Conservation (phyloP, 2,113 vertebrate genomes). For the Xenopus tropicalis region DNA sequence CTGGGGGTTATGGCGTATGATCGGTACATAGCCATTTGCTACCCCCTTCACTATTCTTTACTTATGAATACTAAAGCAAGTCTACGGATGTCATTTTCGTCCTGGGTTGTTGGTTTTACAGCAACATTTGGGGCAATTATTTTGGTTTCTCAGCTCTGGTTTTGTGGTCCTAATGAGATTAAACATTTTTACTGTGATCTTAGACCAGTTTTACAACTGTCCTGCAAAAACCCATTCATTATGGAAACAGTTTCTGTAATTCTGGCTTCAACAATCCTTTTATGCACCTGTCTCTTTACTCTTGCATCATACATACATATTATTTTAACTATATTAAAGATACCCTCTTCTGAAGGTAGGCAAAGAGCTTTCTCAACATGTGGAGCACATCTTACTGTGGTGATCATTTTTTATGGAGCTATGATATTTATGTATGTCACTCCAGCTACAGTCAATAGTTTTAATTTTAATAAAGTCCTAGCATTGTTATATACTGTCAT, state of each 20-base stretch:
- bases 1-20: conserved; percentile 47
- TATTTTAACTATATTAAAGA: conserved; percentile 12
- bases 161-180: conserved; percentile 37
- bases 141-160: conserved; percentile 29
- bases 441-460: neutral
- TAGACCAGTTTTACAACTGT: conserved; percentile 48
- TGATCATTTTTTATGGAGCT: conserved; percentile 33
- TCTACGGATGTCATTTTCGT: conserved; percentile 24
- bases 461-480: conserved; percentile 12
- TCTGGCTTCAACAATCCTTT: conserved; percentile 27
- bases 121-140: conserved; percentile 29
- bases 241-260: conserved; percentile 41
- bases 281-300: conserved; percentile 22
- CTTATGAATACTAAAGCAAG: conserved; percentile 25
- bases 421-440: conserved; percentile 39
- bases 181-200: conserved; percentile 56
- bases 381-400: conserved; percentile 27
- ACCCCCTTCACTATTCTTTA: conserved; percentile 37
- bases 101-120: conserved; percentile 40
- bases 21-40: conserved; percentile 43
- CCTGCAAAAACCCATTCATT: conserved; percentile 45
- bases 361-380: conserved; percentile 29
- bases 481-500: conserved; percentile 26
- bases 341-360: conserved; percentile 16
- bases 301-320: conserved; percentile 25